Conservation (phyloP, 2,888 invertebrate species). For the Galerucella pusilla region DNA sequence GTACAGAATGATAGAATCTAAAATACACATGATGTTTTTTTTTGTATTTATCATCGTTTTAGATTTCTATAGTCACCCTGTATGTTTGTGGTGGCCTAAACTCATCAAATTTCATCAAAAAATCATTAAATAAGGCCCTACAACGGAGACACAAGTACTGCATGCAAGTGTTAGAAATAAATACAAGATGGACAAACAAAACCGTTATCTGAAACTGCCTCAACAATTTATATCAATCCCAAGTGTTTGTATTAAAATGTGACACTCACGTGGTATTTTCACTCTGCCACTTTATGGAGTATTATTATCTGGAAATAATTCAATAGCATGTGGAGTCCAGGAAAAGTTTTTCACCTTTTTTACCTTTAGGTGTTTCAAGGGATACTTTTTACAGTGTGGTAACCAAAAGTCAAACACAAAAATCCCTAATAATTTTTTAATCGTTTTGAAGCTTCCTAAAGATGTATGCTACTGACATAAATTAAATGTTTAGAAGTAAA, state of each 20-base stretch:
- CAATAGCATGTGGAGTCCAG: too few relatives aligned
- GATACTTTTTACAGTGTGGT: too few relatives aligned
- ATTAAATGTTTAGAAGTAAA: too few relatives aligned
- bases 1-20: slow-evolving; percentile 35
- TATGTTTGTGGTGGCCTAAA: slow-evolving; percentile 52
- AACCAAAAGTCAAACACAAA: too few relatives aligned
- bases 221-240: not conserved
- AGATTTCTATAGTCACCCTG: slow-evolving; percentile 31
- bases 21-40: not conserved
- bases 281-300: not conserved
- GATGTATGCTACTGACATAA: too few relatives aligned
- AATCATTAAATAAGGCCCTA: slow-evolving; percentile 13
- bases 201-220: not conserved
- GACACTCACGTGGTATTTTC: not conserved
- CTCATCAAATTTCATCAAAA: slow-evolving; percentile 35
- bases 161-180: slow-evolving; percentile 15
- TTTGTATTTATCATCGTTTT: slow-evolving; percentile 9
- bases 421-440: too few relatives aligned
- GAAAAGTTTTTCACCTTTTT: too few relatives aligned
- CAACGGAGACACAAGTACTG: slow-evolving; percentile 15
- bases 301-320: too few relatives aligned
- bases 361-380: too few relatives aligned
- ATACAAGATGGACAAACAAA: not conserved
- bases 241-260: not conserved
- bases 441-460: too few relatives aligned